Conservation (phyloP, 2,797 vertebrate species). For the Garrulus glandarius region DNA sequence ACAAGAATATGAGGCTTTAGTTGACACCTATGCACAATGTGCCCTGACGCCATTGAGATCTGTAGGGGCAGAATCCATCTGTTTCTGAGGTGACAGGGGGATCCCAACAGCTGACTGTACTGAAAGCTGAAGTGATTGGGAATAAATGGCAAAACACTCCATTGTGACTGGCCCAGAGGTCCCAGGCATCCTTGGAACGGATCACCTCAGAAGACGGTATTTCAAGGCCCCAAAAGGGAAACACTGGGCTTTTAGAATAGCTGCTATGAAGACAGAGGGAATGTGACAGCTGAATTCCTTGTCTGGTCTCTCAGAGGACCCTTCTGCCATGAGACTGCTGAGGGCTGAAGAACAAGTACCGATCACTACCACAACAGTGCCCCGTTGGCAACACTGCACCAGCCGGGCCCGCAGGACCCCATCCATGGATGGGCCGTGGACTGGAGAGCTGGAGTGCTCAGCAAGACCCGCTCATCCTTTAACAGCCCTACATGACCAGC, state of each 20-base stretch:
- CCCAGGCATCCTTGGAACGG: background rate
- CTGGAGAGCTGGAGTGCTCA: background rate
- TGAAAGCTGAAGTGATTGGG: background rate
- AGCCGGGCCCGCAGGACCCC: accelerated
- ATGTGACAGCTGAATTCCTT: background rate
- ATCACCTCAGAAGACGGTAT: background rate
- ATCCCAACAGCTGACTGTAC: background rate
- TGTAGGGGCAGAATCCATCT: background rate
- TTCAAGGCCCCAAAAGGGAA: background rate
- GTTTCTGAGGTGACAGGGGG: background rate
- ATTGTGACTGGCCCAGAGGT: background rate
- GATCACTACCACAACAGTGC: too few relatives aligned
- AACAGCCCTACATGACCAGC: background rate
- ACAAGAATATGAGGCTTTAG: background rate
- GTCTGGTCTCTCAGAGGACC: background rate
- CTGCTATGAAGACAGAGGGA: background rate
- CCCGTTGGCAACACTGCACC: accelerated
- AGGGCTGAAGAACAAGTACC: background rate
- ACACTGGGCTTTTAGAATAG: background rate
- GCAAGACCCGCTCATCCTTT: background rate
- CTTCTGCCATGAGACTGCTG: background rate
- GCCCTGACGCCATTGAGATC: background rate
- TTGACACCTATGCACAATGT: accelerated
- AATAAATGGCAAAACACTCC: background rate
- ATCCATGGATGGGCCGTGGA: accelerated